Base-by-base conservation (phyloP, 2,888 invertebrate species). In the Anticlea derivata region DNA sequence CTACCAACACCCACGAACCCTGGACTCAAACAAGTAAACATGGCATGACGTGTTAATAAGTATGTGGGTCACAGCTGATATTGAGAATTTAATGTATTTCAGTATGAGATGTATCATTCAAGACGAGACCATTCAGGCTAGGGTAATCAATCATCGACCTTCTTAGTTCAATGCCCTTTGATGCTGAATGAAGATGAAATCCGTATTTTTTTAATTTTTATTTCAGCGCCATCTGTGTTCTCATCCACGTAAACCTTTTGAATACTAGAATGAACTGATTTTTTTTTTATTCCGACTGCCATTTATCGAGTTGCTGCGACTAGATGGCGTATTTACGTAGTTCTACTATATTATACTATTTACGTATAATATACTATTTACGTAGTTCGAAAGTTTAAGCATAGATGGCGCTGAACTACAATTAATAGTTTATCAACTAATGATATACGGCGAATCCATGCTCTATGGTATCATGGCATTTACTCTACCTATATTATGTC, bases 121-220 rank as follows among this genome's bases (percentile, higher is more conserved):
- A 24, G 45, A 35, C 33, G 24, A 24, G 23, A 24, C 24, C 11
- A 35, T 40, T 40, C 45, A 34, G 29, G 35, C 20, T 49, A 7
- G 7, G 34, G 35, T 24, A 45, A 50, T 50, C 40, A 46, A 51
- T 51, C 40, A 41, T 35, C n/a, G 7, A n/a, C n/a, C n/a, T n/a
- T 12, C 1, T 2, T 22, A 7, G 51, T 46, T 46, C 40, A 46
- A 46, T 13, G 46, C 11, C 39, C 45, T 30, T 4, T 10, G 1
- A 22, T 13, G 12, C 24, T 22, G 13, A 17, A 23, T 7, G 7
- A 1, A 26, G 26, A 11, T 23, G 5, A 7, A 39, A 44, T 1
- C 22, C 8, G 5, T 6, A 31, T n/a, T 23, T 24, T 20, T 1
- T 3, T 6, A 3, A 31, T n/a, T 23, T 24, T 20, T 1, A 5